Evolutionary conservation across 2,113 vertebrate species (phyloP).

Genomic region (Gobius niger): DNA sequence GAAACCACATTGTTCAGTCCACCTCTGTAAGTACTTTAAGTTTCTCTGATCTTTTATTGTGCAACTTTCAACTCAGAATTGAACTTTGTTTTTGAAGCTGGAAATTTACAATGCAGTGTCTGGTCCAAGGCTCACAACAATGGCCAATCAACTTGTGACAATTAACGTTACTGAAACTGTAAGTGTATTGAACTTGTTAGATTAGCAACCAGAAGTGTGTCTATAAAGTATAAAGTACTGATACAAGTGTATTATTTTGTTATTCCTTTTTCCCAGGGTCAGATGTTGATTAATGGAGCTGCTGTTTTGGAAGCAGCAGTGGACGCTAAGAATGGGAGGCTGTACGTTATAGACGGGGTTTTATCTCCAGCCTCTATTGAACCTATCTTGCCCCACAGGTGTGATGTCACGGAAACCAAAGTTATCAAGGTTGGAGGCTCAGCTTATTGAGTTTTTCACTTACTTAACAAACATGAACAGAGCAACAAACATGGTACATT

Average conservation of each 20-base stretch:
- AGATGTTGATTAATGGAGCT: conserved; percentile 78
- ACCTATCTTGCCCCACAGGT: conserved; percentile 87
- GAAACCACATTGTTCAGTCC: conserved; percentile 83
- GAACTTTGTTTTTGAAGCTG: conserved; percentile 69
- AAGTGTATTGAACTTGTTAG: conserved; percentile 55
- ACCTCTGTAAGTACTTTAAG: conserved; percentile 71
- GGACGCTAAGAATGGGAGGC: conserved; percentile 83
- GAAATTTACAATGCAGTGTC: conserved; percentile 80
- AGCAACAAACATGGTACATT: not conserved
- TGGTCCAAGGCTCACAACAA: conserved; percentile 69
- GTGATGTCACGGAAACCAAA: conserved; percentile 75
- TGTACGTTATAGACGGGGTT: conserved; percentile 83
- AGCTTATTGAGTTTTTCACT: not conserved
- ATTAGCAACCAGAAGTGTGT: too few species aligned
- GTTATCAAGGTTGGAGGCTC: conserved; percentile 54
- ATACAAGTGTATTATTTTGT: not conserved
- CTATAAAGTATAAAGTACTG: too few species aligned
- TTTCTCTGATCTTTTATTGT: too few species aligned
- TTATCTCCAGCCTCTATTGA: conserved; percentile 86
- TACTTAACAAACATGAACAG: not conserved
- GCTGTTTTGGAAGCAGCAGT: conserved; percentile 83
- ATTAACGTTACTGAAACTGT: conserved; percentile 82
- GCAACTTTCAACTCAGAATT: not conserved
- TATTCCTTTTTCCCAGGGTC: conserved; percentile 75
- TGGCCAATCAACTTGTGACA: conserved; percentile 85